These are phyloP conservation scores for Myripristis murdjan DNA, from an alignment of 2,797 vertebrate species.

Conservation along the genomic window DNA sequence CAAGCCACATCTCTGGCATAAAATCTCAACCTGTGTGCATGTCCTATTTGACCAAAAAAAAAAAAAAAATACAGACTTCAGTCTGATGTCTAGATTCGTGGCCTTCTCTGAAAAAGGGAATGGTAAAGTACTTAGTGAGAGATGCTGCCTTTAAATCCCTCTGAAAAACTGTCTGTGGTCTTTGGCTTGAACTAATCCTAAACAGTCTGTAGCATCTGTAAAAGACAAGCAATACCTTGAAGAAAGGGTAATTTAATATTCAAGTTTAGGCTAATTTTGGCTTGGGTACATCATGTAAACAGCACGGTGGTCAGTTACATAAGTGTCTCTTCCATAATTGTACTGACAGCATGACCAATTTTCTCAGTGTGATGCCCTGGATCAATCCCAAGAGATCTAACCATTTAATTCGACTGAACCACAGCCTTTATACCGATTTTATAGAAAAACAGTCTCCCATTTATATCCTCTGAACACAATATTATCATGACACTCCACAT, in stretches of 20 bases:
- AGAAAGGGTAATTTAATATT: conserved; percentile 16
- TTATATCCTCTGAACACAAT: neutral
- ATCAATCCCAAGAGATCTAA: too few species aligned
- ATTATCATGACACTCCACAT: neutral
- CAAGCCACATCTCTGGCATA: neutral
- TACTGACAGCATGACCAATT: neutral
- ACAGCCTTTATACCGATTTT: neutral
- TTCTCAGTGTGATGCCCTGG: neutral
- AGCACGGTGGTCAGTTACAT: neutral
- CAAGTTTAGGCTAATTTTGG: conserved; percentile 7
- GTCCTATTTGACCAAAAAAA: neutral
- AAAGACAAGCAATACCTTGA: conserved; percentile 39
- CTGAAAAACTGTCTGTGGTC: conserved; percentile 43
- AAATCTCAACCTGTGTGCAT: neutral
- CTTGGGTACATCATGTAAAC: neutral
- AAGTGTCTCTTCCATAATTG: neutral
- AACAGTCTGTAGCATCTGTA: conserved; percentile 22
- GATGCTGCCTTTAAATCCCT: neutral
- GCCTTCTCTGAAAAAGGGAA: neutral
- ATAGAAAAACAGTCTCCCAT: neutral
- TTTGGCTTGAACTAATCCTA: conserved; percentile 69
- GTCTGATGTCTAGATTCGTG: neutral
- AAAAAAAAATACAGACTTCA: too few species aligned
- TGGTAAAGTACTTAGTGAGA: neutral
- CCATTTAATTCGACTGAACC: neutral